Percentiles rank a stretch among this genome's conserved stretches.
phyloP scores from a whole-genome alignment of 1,140 invertebrate species.

The Dysdera silvatica region DNA sequence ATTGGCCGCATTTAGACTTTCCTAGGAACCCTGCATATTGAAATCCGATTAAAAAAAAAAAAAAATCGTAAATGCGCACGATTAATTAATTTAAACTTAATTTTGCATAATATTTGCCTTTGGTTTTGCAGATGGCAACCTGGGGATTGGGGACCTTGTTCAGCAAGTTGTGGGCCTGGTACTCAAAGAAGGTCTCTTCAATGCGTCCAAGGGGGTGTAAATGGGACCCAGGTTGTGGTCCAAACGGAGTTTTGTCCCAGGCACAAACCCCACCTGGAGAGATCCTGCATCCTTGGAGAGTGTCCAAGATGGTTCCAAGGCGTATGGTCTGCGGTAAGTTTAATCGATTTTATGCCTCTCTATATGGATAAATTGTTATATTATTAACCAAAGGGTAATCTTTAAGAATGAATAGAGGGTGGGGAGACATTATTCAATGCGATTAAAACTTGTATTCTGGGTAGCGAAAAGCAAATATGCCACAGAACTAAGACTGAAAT shows the following conservation, averaged over 20 bases:
- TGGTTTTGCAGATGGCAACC: slow-evolving; percentile 65
- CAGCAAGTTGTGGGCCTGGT: slow-evolving; percentile 69
- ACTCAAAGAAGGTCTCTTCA: slow-evolving; percentile 62
- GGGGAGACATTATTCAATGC: too few species aligned
- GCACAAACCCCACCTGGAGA: slow-evolving; percentile 64
- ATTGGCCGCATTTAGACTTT: too few species aligned
- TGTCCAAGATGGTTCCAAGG: slow-evolving; percentile 75
- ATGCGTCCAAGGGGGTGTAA: slow-evolving; percentile 58
- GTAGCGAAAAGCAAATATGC: too few species aligned
- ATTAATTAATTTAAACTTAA: too few species aligned
- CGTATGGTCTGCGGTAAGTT: slow-evolving; percentile 75
- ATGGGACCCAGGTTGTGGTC: slow-evolving; percentile 61
- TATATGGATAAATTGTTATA: not conserved
- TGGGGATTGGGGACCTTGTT: slow-evolving; percentile 76
- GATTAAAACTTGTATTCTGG: too few species aligned
- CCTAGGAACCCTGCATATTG: too few species aligned
- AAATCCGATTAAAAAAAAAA: too few species aligned
- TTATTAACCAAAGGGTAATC: too few species aligned
- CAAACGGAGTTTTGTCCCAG: slow-evolving; percentile 49
- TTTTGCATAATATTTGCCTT: not conserved
- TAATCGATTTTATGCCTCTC: not conserved
- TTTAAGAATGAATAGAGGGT: too few species aligned
- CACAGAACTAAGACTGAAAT: too few species aligned
- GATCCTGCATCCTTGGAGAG: slow-evolving; percentile 68
- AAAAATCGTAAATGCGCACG: too few species aligned